Evolutionary conservation across 1,140 invertebrate species (phyloP), one percentile per base, ranked within the genome.

Genomic region (Cotesia glomerata): DNA sequence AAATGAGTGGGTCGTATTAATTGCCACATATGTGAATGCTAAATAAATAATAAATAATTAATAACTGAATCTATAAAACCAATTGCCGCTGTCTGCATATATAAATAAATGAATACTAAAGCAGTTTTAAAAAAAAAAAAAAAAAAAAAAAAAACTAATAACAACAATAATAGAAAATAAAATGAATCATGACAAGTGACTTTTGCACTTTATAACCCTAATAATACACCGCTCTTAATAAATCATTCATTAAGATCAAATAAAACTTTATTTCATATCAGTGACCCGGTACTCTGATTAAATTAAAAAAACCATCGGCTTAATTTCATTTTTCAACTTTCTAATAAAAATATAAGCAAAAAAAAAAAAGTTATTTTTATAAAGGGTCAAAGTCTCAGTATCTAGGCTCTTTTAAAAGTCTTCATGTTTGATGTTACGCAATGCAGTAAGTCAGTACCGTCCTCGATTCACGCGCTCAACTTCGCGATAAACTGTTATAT

Each of bases 381-480:
- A 52, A 54, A 54, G 52, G 52, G 52, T 14, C 52, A 54, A 54
- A 54, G 52, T 54, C 52, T 54, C 16, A 16, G 8, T 51, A 35
- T 59, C 54, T 16, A 16, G n/a, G 51, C 52, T 69, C 67, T 56
- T 36, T 56, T n/a, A 63, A 63, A 63, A 35, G 26, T 35, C 67
- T 69, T 7, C 66, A 56, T 59, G 14, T 7, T 11, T 16, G 56
- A 5, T 5, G 63, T 72, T 72, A 72, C 54, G 70, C 63, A 72
- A 72, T 66, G 61, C 18, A 72, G 51, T 45, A 45, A 45, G 39
- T 35, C 18, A 45, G 26, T 14, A 35, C 62, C 62, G 70, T 65
- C 70, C 70, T 66, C 70, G 70, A 72, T 72, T 65, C 70, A 36
- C 51, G 70, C 52, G 51, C 35, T 36, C 63, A 49, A 34, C 14